Conservation (phyloP, 2,888 invertebrate genomes). For the Stenichneumon culpator region DNA sequence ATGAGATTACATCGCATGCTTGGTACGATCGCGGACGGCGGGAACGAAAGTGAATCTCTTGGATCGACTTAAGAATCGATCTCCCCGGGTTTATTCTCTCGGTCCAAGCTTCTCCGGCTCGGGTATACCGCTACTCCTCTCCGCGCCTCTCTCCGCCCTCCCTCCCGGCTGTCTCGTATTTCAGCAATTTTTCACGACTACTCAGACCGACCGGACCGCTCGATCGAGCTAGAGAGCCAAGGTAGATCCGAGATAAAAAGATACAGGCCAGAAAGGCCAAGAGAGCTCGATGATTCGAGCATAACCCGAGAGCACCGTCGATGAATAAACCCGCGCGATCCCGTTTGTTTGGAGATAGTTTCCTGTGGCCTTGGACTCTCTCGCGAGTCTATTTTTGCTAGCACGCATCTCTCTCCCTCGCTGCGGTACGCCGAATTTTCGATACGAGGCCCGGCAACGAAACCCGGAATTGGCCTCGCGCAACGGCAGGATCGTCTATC, state of each 20-base stretch:
- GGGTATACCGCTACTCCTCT: background rate
- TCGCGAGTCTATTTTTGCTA: conserved; percentile 71
- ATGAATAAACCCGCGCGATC: conserved; percentile 52
- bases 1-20: conserved; percentile 77
- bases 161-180: conserved; percentile 27
- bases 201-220: conserved; percentile 11
- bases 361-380: conserved; percentile 79
- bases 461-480: conserved; percentile 15
- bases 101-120: conserved; percentile 5
- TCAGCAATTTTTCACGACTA: conserved; percentile 32
- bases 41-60: conserved; percentile 79
- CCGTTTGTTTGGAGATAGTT: conserved; percentile 79
- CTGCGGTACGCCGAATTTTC: conserved; percentile 31
- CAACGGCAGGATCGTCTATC: background rate
- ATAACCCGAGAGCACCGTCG: background rate
- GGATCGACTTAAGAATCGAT: conserved; percentile 76
- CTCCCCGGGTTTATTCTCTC: conserved; percentile 64
- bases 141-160: background rate
- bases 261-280: conserved; percentile 62
- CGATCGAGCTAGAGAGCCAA: conserved; percentile 1
- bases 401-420: conserved; percentile 35
- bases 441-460: conserved; percentile 30
- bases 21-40: conserved; percentile 67
- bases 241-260: background rate
- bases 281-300: conserved; percentile 60